phyloP scores from a whole-genome alignment of 2,888 invertebrate species.

The Eudasyphora cyanicolor region DNA sequence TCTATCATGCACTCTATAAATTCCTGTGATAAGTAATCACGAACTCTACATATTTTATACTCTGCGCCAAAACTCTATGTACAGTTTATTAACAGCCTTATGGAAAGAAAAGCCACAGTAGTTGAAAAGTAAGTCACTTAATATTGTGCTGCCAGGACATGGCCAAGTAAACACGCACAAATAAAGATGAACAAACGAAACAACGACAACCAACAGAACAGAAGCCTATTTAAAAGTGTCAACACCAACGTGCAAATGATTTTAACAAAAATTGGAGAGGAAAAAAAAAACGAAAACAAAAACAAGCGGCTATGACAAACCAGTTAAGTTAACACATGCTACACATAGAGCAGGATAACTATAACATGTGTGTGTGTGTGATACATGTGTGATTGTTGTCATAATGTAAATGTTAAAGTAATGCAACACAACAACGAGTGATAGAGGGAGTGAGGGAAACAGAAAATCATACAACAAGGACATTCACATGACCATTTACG shows the following conservation, averaged over 20 bases:
- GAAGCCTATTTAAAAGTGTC: constrained; percentile 62
- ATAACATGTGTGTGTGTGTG: no score
- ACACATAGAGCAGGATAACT: no score
- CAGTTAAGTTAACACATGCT: constrained; percentile 28
- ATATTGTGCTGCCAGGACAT: constrained; percentile 8
- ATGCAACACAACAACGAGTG: not conserved
- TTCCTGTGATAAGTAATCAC: not conserved
- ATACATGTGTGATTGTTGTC: not conserved
- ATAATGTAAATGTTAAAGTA: constrained; percentile 24
- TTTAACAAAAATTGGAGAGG: not conserved
- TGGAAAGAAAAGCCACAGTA: constrained; percentile 62
- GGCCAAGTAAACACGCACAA: constrained; percentile 16
- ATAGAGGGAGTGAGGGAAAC: constrained; percentile 2
- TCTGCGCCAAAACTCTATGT: not conserved
- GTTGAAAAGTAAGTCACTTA: constrained; percentile 60
- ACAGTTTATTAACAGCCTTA: constrained; percentile 65
- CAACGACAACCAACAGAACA: not conserved
- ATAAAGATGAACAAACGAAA: not conserved
- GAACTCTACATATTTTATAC: not conserved
- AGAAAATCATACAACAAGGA: not conserved
- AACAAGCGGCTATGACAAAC: constrained; percentile 23
- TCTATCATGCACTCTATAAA: no score
- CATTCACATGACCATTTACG: not conserved
- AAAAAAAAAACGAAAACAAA: not conserved
- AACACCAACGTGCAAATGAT: constrained; percentile 67